phyloP scores from a whole-genome alignment of 2,797 vertebrate species.

The Phataginus tetradactyla region DNA sequence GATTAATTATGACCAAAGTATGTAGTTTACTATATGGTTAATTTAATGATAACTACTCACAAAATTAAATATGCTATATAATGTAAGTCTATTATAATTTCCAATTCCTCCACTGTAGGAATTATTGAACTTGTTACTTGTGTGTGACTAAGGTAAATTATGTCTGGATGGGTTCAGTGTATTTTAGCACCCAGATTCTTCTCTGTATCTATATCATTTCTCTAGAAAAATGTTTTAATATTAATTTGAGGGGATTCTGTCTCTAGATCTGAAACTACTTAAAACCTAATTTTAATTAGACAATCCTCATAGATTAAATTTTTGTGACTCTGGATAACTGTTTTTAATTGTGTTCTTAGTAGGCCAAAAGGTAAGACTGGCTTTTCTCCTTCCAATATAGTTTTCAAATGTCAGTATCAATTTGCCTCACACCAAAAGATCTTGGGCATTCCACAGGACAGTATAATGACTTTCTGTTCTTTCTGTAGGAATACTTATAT shows the following conservation, averaged over 20 bases:
- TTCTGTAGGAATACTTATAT: background rate
- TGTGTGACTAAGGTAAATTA: background rate
- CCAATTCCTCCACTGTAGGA: background rate
- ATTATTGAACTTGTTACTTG: background rate
- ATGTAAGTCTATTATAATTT: background rate
- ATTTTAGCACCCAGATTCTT: background rate
- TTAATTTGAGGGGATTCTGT: background rate
- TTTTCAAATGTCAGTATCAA: constrained; percentile 2
- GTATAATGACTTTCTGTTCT: background rate
- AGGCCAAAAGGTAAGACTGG: background rate
- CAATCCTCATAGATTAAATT: background rate
- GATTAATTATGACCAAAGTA: background rate
- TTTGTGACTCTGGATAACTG: background rate
- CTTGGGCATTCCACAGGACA: background rate
- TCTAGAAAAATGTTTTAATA: background rate
- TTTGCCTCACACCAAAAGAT: background rate
- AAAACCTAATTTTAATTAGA: constrained; percentile 17
- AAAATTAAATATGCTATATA: background rate
- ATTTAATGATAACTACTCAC: background rate
- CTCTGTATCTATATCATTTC: background rate
- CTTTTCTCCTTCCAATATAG: background rate
- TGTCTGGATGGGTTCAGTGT: background rate
- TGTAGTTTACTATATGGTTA: background rate
- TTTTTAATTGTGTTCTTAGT: background rate
- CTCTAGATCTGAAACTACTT: background rate